phyloP scores from a whole-genome alignment of 2,113 vertebrate species.

The Ctenomys sociabilis region DNA sequence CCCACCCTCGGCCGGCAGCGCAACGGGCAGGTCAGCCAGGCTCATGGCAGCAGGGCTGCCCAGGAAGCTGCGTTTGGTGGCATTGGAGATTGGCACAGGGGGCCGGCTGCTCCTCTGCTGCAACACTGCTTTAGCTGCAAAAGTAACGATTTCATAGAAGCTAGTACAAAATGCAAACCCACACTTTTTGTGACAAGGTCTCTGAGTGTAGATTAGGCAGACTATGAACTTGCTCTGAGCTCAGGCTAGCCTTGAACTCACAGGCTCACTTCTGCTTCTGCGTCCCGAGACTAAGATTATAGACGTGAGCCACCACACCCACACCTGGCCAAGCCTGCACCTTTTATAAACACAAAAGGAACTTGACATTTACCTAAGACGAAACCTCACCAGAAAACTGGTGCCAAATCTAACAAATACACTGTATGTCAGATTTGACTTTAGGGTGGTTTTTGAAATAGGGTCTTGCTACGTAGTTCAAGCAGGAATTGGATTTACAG shows the following conservation, averaged over 20 bases:
- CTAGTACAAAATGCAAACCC: background rate
- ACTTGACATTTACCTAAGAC: background rate
- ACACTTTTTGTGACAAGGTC: background rate
- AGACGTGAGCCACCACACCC: background rate
- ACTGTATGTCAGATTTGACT: background rate
- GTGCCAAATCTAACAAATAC: background rate
- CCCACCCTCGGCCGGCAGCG: conserved; percentile 85
- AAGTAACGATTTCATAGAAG: background rate
- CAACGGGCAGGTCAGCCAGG: conserved; percentile 82
- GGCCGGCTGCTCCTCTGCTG: conserved; percentile 91
- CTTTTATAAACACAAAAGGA: background rate
- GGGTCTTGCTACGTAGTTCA: background rate
- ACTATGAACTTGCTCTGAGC: background rate
- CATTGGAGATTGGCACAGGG: conserved; percentile 90
- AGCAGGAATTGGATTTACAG: background rate
- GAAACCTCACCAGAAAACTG: background rate
- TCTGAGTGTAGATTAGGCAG: background rate
- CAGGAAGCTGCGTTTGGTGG: conserved; percentile 93
- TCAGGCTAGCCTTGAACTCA: background rate
- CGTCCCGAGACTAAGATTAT: background rate
- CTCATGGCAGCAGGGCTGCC: conserved; percentile 78
- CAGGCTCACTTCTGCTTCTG: background rate
- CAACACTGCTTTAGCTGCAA: conserved; percentile 89
- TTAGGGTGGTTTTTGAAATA: background rate
- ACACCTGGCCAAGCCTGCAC: background rate